Evolutionary conservation across 2,888 invertebrate genomes (phyloP), one percentile per base, ranked within the genome.

Genomic region (Copidosoma aretas): DNA sequence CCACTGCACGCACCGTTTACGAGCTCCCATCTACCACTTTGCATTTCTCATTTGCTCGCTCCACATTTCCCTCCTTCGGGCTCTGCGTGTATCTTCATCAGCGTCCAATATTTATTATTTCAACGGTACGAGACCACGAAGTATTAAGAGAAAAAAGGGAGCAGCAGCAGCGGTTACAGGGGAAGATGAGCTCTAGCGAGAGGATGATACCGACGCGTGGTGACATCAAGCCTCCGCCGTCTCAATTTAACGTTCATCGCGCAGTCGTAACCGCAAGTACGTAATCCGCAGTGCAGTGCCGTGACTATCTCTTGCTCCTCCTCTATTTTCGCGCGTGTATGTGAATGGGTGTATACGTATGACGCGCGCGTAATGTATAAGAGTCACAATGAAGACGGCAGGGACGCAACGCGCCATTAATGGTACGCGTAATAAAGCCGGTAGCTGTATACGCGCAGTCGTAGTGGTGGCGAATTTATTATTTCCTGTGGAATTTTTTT

Each of bases 181-280:
- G 5, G 21, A 19, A 25, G 52, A 46, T 46, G 43, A 46, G 43
- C 43, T 14, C 43, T 46, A 15, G 32, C 64, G 57, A 62, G 57
- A 62, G 72, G 61, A 73, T 75, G 74, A 73, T 75, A 75, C 73
- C 75, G n/a, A n/a, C 75, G 69, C 72, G 71, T 74, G 73, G 71
- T 73, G 72, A 32, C 72, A 71, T 68, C 63, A 19, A 21, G 65
- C 52, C 32, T 53, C 69, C 51, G 70, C 70, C 74, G 73, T 75
- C 75, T 74, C 75, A 75, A 75, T 75, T 75, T 74, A 46, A 75
- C 74, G 75, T 74, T 74, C 74, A 75, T 75, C 72, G 63, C 43
- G n/a, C 63, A 17, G 53, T 59, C 67, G 59, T 68, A 63, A 46
- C 43, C 43, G 43, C 43, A 46, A 46, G 43, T 17, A 17, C 43